These are phyloP conservation scores for Temnothorax rugatulus DNA, from an alignment of 2,888 invertebrate species.

Conservation along the genomic window DNA sequence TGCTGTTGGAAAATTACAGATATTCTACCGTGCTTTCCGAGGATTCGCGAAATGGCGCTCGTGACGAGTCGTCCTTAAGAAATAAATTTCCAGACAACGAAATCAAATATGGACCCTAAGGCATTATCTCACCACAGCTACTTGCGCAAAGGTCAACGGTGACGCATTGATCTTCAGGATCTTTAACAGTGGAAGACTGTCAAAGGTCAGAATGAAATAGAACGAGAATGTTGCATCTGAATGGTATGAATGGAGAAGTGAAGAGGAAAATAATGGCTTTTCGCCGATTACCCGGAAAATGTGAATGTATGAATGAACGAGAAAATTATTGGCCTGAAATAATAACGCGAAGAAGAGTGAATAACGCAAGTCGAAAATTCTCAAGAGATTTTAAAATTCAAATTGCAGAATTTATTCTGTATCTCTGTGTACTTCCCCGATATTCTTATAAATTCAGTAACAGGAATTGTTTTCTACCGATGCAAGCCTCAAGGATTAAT, in stretches of 20 bases:
- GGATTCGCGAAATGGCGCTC: constrained; percentile 28
- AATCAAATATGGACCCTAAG: constrained; percentile 50
- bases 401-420: neutral
- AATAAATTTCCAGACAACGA: constrained; percentile 52
- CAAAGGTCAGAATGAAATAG: constrained; percentile 67
- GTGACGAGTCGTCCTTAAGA: constrained; percentile 48
- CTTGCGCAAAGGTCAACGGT: constrained; percentile 67
- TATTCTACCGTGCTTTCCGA: constrained; percentile 14
- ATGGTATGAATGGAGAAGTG: neutral
- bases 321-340: neutral
- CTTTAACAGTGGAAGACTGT: constrained; percentile 54
- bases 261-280: neutral
- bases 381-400: neutral
- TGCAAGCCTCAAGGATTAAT: neutral
- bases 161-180: constrained; percentile 65
- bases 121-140: constrained; percentile 21
- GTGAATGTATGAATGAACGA: neutral
- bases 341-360: neutral
- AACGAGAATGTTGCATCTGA: constrained; percentile 3
- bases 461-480: neutral
- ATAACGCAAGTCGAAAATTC: neutral
- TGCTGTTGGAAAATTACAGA: neutral
- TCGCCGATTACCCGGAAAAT: neutral
- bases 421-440: neutral
- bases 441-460: neutral